These are phyloP conservation scores for Phalacrocorax pelagicus DNA, from an alignment of 2,113 vertebrate species.

Conservation along the genomic window DNA sequence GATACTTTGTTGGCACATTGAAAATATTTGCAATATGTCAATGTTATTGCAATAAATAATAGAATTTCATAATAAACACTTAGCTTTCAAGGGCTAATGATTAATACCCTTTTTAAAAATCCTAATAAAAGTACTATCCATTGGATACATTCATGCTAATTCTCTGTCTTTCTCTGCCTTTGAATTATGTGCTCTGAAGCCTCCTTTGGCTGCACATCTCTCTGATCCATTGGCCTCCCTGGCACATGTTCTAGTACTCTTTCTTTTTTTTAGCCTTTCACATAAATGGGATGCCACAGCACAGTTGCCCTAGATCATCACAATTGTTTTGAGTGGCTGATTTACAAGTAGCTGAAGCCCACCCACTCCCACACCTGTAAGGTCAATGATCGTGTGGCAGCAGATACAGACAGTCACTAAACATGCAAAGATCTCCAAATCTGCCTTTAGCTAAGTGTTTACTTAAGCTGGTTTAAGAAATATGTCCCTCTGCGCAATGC, in stretches of 20 bases:
- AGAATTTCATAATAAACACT: not conserved
- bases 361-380: not conserved
- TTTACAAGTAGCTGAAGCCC: not conserved
- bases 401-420: not conserved
- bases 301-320: not conserved
- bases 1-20: not conserved
- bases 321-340: not conserved
- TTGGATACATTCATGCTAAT: not conserved
- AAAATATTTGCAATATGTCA: not conserved
- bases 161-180: not conserved
- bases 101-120: not conserved
- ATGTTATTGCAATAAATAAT: not conserved
- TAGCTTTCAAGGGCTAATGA: not conserved
- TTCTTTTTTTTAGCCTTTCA: not conserved
- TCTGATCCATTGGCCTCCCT: not conserved
- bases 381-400: not conserved
- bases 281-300: not conserved
- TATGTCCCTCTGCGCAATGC: not conserved
- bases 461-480: not conserved
- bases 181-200: not conserved
- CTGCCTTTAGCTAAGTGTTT: not conserved
- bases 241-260: not conserved
- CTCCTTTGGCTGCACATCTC: not conserved
- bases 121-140: rapidly evolving
- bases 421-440: not conserved